These are phyloP conservation scores for Ptiloglossa arizonensis DNA, from an alignment of 1,140 invertebrate species.

Conservation along the genomic window DNA sequence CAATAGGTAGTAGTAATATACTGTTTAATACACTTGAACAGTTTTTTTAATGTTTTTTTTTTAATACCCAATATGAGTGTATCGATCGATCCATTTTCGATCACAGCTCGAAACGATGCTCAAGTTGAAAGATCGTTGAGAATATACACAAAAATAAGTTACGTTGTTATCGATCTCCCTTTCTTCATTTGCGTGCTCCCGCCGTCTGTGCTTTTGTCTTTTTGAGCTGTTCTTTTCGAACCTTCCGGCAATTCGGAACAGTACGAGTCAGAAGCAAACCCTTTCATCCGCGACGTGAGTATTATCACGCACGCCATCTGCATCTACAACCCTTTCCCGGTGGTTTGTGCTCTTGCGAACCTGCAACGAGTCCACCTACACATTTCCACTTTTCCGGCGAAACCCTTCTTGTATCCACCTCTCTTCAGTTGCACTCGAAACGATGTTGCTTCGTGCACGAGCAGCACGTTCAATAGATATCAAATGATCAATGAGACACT, in stretches of 20 bases:
- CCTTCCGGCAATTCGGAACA: constrained; percentile 56
- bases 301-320: constrained; percentile 56
- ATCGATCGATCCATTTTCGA: not conserved
- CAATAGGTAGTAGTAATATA: no score
- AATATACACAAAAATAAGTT: constrained; percentile 27
- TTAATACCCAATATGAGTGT: no score
- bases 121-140: not conserved
- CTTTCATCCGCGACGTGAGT: constrained; percentile 51
- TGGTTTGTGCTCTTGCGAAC: constrained; percentile 1
- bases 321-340: constrained; percentile 45
- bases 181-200: constrained; percentile 46
- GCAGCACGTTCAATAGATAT: constrained; percentile 49
- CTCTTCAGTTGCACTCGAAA: constrained; percentile 22
- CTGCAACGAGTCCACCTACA: constrained; percentile 17
- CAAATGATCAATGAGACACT: constrained; percentile 48
- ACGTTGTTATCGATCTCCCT: constrained; percentile 41
- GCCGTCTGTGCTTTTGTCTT: constrained; percentile 37
- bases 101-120: not conserved
- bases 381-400: constrained; percentile 27
- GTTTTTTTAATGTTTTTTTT: no score
- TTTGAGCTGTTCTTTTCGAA: constrained; percentile 50
- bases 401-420: not conserved
- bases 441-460: constrained; percentile 38
- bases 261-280: constrained; percentile 54
- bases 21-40: no score